Evolutionary conservation across 2,797 vertebrate species (phyloP).

Genomic region (Phyllotis vaccarum): DNA sequence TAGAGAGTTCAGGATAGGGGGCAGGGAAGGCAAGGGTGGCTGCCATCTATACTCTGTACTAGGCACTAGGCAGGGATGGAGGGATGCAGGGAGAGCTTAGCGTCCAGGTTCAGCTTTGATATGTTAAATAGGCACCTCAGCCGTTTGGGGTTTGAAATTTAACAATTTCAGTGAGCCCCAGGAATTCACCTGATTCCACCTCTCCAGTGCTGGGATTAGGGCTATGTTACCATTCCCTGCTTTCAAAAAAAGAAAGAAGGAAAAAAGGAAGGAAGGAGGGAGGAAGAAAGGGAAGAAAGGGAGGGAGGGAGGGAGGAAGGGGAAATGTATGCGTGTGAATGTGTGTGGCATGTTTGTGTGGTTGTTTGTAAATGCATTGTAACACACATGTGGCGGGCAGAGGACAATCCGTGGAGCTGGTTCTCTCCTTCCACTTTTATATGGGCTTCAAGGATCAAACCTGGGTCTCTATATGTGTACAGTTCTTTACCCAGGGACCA

Average conservation of each 20-base stretch:
- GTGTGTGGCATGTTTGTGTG: background rate
- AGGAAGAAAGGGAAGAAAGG: background rate
- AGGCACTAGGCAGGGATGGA: background rate
- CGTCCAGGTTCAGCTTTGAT: background rate
- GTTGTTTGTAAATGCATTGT: too few relatives aligned
- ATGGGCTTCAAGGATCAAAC: background rate
- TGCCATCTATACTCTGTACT: background rate
- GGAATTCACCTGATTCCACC: background rate
- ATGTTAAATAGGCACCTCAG: background rate
- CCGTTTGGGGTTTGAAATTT: background rate
- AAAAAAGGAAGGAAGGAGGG: background rate
- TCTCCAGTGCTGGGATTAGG: background rate
- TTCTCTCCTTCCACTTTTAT: background rate
- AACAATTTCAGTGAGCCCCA: background rate
- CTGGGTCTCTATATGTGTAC: background rate
- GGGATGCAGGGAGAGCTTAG: background rate
- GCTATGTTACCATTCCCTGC: background rate
- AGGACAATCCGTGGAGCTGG: background rate
- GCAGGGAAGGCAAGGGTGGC: background rate
- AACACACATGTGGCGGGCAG: background rate
- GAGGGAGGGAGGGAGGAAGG: background rate
- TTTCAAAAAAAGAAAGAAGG: background rate
- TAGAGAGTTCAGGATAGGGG: background rate
- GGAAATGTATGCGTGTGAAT: background rate
- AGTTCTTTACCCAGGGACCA: background rate